A percentile compares a stretch with the other conserved stretches of the same genome.
Conservation (phyloP, 1,140 invertebrate species). For the Saxidomus purpurata region DNA sequence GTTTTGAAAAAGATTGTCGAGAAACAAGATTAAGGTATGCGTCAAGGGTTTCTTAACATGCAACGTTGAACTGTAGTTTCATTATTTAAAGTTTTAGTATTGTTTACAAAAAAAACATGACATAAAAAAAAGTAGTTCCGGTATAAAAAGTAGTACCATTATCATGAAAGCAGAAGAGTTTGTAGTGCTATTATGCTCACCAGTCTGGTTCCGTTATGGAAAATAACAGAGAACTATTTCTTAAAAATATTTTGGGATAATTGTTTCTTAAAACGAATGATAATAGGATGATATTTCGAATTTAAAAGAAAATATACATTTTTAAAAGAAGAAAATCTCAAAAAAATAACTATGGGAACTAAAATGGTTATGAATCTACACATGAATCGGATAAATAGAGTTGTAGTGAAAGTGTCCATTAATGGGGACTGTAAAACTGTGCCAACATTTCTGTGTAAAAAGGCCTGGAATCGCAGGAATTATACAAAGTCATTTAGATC, state of each 20-base stretch:
- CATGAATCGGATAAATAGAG: constrained; percentile 22
- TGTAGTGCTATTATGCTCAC: too few species aligned
- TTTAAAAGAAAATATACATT: too few species aligned
- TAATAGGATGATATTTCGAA: too few species aligned
- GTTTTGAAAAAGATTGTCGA: neutral
- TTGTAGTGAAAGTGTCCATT: constrained; percentile 25
- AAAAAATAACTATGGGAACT: neutral
- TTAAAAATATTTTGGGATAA: too few species aligned
- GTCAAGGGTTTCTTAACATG: neutral
- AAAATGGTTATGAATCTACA: neutral
- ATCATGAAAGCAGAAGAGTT: too few species aligned
- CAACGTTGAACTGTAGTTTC: neutral
- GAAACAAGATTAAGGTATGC: neutral
- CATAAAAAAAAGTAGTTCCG: too few species aligned
- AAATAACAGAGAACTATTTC: too few species aligned
- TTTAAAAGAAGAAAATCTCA: too few species aligned
- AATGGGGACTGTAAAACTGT: constrained; percentile 48
- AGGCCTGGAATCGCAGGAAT: neutral
- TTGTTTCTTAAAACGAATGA: too few species aligned
- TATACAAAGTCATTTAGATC: neutral
- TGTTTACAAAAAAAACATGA: too few species aligned
- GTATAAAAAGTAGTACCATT: too few species aligned
- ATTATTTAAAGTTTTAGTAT: neutral
- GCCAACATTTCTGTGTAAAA: neutral
- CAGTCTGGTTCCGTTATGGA: too few species aligned